These are phyloP conservation scores for Emydocephalus ijimae DNA, from an alignment of 2,113 vertebrate genomes.

Conservation along the genomic window DNA sequence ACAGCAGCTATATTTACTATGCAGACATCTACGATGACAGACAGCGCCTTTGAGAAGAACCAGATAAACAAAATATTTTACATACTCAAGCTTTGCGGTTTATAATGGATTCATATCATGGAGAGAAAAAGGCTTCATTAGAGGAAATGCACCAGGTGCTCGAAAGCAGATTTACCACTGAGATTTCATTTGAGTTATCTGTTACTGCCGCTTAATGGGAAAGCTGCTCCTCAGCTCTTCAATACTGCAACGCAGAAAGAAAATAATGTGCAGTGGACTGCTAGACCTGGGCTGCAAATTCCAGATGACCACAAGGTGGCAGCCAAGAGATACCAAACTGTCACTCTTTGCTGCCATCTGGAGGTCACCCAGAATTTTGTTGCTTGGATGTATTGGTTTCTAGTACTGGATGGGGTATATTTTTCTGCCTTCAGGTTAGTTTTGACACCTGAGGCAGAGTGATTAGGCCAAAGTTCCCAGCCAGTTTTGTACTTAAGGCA, in stretches of 20 bases:
- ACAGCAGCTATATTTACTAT: conserved; percentile 52
- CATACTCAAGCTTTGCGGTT: conserved; percentile 44
- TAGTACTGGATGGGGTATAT: background rate
- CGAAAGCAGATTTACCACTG: conserved; percentile 45
- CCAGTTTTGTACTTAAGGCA: background rate
- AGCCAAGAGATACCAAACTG: background rate
- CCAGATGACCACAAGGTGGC: background rate
- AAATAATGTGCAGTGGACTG: background rate
- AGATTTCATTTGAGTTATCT: conserved; percentile 48
- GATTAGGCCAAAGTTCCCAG: background rate
- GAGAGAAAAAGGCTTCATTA: conserved; percentile 55
- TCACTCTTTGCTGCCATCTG: background rate
- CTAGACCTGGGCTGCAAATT: background rate
- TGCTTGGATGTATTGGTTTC: background rate
- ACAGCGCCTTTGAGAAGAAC: conserved; percentile 52
- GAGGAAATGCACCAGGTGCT: conserved; percentile 44
- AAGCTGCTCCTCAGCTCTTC: background rate
- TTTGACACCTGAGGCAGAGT: background rate
- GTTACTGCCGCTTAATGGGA: background rate
- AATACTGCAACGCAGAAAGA: conserved; percentile 21
- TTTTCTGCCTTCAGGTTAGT: background rate
- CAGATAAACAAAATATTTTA: conserved; percentile 63
- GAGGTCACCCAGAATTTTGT: background rate
- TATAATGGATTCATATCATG: conserved; percentile 53
- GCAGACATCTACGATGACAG: conserved; percentile 50